phyloP scores from a whole-genome alignment of 2,888 invertebrate genomes.

The Scelioninae gen. 1 region DNA sequence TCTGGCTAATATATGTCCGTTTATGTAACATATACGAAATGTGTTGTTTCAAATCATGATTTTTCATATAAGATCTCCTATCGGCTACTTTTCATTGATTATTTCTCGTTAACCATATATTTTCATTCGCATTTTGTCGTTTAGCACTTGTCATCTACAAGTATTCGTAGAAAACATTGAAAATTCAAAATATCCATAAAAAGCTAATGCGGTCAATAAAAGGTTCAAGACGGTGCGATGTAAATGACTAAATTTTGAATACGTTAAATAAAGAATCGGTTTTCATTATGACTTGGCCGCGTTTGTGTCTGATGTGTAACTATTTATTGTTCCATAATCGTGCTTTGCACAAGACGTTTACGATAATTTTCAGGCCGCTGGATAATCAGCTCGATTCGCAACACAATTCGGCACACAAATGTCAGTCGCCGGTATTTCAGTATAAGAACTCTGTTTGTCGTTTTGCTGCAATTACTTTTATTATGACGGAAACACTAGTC shows the following conservation, averaged over 20 bases:
- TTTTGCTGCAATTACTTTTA: slow-evolving; percentile 14
- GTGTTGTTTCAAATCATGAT: too few species aligned
- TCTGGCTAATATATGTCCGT: too few species aligned
- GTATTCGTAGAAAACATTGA: background rate
- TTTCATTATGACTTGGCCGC: slow-evolving; percentile 6
- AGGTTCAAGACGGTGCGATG: background rate
- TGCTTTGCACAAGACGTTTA: slow-evolving; percentile 44
- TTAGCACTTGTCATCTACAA: background rate
- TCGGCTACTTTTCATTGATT: too few species aligned
- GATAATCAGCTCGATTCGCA: slow-evolving; percentile 36
- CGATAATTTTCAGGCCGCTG: slow-evolving; percentile 56
- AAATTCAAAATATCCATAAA: slow-evolving; percentile 1
- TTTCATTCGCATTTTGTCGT: background rate
- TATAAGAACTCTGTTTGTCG: background rate
- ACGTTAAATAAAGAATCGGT: slow-evolving; percentile 5
- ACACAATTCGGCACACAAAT: slow-evolving; percentile 23
- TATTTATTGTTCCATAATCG: slow-evolving; percentile 56
- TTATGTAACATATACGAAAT: too few species aligned
- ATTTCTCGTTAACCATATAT: background rate
- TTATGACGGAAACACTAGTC: too few species aligned
- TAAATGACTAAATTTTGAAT: slow-evolving; percentile 16
- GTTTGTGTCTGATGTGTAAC: slow-evolving; percentile 29
- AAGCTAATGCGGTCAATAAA: slow-evolving; percentile 24
- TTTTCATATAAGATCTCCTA: too few species aligned
- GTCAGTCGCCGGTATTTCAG: slow-evolving; percentile 3